These are phyloP conservation scores for Epirrita christyi DNA, from an alignment of 2,888 invertebrate species.

Conservation along the genomic window DNA sequence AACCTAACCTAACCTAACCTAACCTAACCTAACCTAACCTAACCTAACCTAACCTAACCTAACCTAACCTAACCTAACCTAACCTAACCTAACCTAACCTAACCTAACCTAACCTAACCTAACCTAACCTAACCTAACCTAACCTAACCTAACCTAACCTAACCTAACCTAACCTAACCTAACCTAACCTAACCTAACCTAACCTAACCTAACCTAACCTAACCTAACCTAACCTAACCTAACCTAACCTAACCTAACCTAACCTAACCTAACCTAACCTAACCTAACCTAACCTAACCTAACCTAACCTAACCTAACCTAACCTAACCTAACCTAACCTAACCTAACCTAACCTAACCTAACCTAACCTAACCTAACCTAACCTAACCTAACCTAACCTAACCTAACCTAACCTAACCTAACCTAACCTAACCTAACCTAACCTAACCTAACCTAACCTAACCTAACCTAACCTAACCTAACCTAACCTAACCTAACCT, in stretches of 20 bases:
- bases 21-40: conserved; percentile 23
- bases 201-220: too few relatives aligned
- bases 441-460: conserved; percentile 11
- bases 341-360: conserved; percentile 30
- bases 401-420: conserved; percentile 20
- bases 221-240: conserved; percentile 34
- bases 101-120: too few relatives aligned
- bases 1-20: conserved; percentile 23
- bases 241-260: conserved; percentile 19
- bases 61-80: conserved; percentile 30
- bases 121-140: too few relatives aligned
- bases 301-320: conserved; percentile 19
- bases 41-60: conserved; percentile 35
- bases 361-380: conserved; percentile 33
- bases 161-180: too few relatives aligned
- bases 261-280: conserved; percentile 15
- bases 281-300: conserved; percentile 25
- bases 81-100: conserved; percentile 4
- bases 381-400: conserved; percentile 28
- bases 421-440: conserved; percentile 37
- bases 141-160: too few relatives aligned
- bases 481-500: conserved; percentile 21
- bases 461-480: conserved; percentile 28
- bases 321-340: conserved; percentile 34
- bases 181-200: too few relatives aligned